Base-by-base conservation (phyloP, 2,888 invertebrate genomes). In the Catocala nupta region DNA sequence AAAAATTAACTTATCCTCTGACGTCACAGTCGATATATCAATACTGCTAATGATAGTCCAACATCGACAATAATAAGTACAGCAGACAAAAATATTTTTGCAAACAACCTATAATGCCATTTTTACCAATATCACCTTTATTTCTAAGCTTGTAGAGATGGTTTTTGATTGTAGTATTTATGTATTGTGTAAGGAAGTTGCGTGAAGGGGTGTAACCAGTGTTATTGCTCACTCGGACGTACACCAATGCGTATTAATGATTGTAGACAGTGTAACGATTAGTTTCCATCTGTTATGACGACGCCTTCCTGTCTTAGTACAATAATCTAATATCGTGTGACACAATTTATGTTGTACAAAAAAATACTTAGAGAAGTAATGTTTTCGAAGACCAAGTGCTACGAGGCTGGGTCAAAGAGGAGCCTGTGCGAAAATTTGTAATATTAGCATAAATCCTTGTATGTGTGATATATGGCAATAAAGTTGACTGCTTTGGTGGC, bases 231-330 rank as follows among this genome's bases (percentile, higher is more conserved):
- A 85, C 73, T 92, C 91, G 92, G 79, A 89, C 92, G 88, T 89
- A 81, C 73, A 73, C 76, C 84, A 83, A 93, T 90, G 84, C 75
- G 85, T 90, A 93, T 93, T 92, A 93, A 93, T 93, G 93, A 92
- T 90, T 69, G 78, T 71, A 72, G 83, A 83, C 83, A 79, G 80
- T 76, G 76, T 74, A 64, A 75, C 87, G 88, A 92, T 93, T 91
- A 91, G 83, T 81, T 84, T 81, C 89, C 91, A 90, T 92, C 89
- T 91, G 92, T 87, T 88, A 83, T 81, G 78, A 82, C 61, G 81
- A 81, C 78, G 81, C 81, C 75, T 82, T 87, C 81, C 84, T 83
- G 79, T 75, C 65, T 73, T 64, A 79, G 78, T 55, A 63, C 55
- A 67, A 62, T 66, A 75, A 77, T 68, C 63, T 50, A 68, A 73